These are phyloP conservation scores for Tachina fera DNA, from an alignment of 2,888 invertebrate species.

Conservation along the genomic window DNA sequence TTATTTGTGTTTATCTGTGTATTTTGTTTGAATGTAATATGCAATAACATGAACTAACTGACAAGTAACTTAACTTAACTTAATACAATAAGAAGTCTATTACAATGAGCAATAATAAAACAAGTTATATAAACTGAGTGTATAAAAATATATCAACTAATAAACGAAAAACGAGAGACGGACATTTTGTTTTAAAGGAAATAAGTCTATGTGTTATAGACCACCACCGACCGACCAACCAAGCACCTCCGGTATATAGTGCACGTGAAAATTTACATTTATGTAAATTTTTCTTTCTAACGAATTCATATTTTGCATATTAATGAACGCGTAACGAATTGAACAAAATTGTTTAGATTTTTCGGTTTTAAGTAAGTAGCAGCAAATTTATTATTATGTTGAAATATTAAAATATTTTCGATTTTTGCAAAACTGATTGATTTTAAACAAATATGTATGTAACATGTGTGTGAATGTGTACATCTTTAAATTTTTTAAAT, in stretches of 20 bases:
- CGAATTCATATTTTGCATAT: constrained; percentile 26
- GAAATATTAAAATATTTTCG: neutral
- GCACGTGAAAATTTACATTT: constrained; percentile 24
- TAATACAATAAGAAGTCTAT: constrained; percentile 8
- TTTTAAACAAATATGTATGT: too few species aligned
- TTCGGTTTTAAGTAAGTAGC: neutral
- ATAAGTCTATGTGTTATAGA: neutral
- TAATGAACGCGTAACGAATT: constrained; percentile 2
- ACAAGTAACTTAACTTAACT: neutral
- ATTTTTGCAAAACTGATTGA: too few species aligned
- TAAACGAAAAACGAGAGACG: constrained; percentile 24
- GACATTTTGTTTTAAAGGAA: constrained; percentile 37
- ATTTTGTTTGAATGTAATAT: constrained; percentile 34
- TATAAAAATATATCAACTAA: constrained; percentile 33
- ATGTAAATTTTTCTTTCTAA: neutral
- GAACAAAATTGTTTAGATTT: neutral
- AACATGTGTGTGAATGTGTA: too few species aligned
- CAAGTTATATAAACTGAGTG: constrained; percentile 48
- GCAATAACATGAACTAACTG: constrained; percentile 10
- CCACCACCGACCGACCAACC: neutral
- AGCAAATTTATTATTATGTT: neutral
- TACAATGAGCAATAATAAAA: constrained; percentile 22
- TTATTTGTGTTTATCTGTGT: neutral
- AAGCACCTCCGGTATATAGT: neutral
- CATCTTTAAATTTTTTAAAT: too few species aligned